Evolutionary conservation across 2,113 vertebrate species (phyloP).

Genomic region (Saguinus imperator): DNA sequence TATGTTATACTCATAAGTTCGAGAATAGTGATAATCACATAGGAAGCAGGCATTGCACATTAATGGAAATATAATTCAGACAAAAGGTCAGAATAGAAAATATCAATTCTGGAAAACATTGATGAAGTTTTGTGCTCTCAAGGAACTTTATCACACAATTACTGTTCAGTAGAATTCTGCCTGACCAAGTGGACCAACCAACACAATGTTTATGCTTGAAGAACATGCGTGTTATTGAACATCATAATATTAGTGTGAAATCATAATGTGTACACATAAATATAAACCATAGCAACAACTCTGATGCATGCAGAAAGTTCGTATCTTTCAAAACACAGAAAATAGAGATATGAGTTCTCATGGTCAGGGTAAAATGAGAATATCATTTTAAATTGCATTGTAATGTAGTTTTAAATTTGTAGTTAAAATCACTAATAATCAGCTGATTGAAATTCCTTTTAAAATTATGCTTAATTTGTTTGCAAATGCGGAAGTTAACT

Average conservation of each 20-base stretch:
- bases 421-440: neutral
- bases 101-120: neutral
- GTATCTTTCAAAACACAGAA: neutral
- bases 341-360: neutral
- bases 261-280: neutral
- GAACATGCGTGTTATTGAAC: neutral
- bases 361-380: neutral
- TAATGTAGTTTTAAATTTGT: neutral
- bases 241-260: neutral
- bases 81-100: neutral
- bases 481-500: neutral
- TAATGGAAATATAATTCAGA: neutral
- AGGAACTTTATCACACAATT: neutral
- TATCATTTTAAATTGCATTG: neutral
- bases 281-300: neutral
- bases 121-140: neutral
- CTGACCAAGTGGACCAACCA: neutral
- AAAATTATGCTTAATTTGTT: neutral
- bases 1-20: neutral
- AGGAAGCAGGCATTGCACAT: neutral
- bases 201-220: neutral
- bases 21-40: neutral
- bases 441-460: neutral
- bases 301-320: neutral
- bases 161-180: neutral